Base-by-base conservation (phyloP, 2,888 invertebrate genomes). In the Hylaea fasciaria region DNA sequence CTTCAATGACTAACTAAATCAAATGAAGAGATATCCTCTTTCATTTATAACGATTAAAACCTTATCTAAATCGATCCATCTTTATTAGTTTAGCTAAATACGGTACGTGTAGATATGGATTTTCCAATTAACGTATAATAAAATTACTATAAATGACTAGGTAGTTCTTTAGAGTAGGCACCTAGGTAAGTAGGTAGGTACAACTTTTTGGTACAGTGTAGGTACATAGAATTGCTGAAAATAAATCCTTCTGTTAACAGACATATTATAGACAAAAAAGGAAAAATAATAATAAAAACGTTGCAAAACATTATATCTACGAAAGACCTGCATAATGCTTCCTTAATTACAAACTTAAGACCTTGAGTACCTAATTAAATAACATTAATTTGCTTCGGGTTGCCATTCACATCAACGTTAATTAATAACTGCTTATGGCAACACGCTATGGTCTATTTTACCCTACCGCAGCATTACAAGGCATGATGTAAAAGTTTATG, bases 1-100 rank as follows among this genome's bases (percentile, higher is more conserved):
- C 55, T 35, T 44, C 51, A n/a, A 45, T 35, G 16, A 10, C 48
- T 14, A 53, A 53, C 53, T 57, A 49, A 58, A 54, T 53, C 49
- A 53, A 39, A 41, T 48, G n/a, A 47, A 49, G 22, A 40, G 14
- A 52, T 16, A 43, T 22, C 9, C 3, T 43, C 39, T 17, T 8
- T 32, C 4, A 28, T 43, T 40, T 39, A 13, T 9, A 49, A 22
- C n/a, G 2, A 45, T 58, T 53, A 63, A 45, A 47, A 37, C 16
- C 16, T 64, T 66, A 66, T 69, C 66, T 53, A 41, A 17, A 55
- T 64, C 63, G 47, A 64, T 69, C 62, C 45, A 62, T 71, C 60
- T 61, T 22, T 65, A 64, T 70, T 66, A 63, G 45, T 32, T 39
- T 39, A 35, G 40, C 14, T 51, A 46, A 59, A 40, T 9, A 8